Evolutionary conservation across 2,797 vertebrate genomes (phyloP), one percentile per base, ranked within the genome.

Genomic region (Sebastes iracundus): DNA sequence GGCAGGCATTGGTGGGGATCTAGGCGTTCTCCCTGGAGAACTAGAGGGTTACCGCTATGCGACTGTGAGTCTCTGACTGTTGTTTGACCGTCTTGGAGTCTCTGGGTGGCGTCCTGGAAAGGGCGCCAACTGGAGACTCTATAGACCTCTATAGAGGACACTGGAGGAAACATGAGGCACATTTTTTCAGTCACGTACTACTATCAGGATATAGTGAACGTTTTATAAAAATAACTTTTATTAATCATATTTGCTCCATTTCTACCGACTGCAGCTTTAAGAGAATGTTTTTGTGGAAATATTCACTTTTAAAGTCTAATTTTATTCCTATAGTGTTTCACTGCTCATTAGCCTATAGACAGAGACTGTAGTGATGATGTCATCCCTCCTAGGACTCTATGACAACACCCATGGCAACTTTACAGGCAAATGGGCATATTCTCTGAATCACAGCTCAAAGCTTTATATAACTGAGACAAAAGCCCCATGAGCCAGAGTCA

Each of bases 401-500:
- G 74, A 62, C 66, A 63, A n/a, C 56, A 23, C 20, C 22, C 28
- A 16, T 63, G 20, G 30, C 72, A 62, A 65, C 18, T 64, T 63
- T 30, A 60, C 56, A 58, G 38, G 7, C 69, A 30, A 22, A 42
- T 23, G 46, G 38, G 18, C 42, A 69, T 56, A 66, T 67, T 73
- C 35, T 49, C 25, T 61, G 65, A 80, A 52, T 79, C 78, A 74
- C 59, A 72, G 49, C 25, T 52, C 30, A 66, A 22, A 32, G 22
- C 53, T 38, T 53, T 60, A 71, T 3, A 75, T 49, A 75, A 77
- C 23, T 52, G 18, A 58, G 32, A 28, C 20, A 60, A 68, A 77
- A 60, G 9, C 32, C 22, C 10, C 13, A 14, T 30, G 53, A 61
- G 49, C 30, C 71, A 33, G 23, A 69, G 60, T 30, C 60, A 20